phyloP scores from a whole-genome alignment of 2,797 vertebrate species.

The Enteromius anoplus region DNA sequence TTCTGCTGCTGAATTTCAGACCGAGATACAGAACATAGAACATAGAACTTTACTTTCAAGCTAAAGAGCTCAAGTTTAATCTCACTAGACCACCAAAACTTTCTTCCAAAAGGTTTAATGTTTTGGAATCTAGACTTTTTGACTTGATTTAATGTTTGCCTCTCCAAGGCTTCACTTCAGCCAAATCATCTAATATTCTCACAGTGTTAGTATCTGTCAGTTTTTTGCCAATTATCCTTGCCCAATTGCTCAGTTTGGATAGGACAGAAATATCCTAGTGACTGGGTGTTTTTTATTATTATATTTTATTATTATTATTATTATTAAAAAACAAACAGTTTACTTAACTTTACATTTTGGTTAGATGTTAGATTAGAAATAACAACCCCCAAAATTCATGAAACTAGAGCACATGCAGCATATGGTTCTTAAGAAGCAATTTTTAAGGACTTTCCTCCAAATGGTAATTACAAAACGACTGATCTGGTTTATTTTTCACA shows the following conservation, averaged over 20 bases:
- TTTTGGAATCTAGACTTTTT: slow-evolving; percentile 1
- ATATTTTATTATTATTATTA: neutral
- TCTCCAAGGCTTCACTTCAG: neutral
- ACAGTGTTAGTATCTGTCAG: neutral
- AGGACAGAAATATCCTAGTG: neutral
- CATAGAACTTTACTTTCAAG: neutral
- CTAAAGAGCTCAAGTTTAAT: neutral
- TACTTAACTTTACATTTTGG: neutral
- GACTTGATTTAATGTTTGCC: slow-evolving; percentile 2
- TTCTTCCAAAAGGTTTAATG: slow-evolving; percentile 1
- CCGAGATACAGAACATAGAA: neutral
- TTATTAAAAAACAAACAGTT: neutral
- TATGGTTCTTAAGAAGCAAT: neutral
- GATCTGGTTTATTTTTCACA: neutral
- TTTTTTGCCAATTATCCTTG: neutral
- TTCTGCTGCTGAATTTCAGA: neutral
- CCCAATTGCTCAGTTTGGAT: slow-evolving; percentile 2
- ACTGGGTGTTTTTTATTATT: neutral
- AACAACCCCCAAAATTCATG: neutral
- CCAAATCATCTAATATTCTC: neutral
- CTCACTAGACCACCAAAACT: slow-evolving; percentile 11
- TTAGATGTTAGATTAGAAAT: no score
- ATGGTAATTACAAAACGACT: neutral
- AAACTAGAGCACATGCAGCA: neutral
- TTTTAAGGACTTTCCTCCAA: neutral